These are phyloP conservation scores for Pteruthius melanotis DNA, from an alignment of 2,113 vertebrate genomes.

Conservation along the genomic window DNA sequence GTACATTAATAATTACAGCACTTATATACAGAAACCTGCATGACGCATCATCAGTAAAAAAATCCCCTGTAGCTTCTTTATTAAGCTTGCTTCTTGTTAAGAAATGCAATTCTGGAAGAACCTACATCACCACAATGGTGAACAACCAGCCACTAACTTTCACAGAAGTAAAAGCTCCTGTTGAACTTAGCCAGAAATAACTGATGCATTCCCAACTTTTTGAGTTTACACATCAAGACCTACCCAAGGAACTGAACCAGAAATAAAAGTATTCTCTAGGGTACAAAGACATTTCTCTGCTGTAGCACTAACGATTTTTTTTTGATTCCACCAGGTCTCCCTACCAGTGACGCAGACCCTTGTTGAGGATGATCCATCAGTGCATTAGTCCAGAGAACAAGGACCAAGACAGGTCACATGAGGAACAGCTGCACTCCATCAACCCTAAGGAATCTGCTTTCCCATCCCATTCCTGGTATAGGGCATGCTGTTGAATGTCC, in stretches of 20 bases:
- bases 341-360: not conserved
- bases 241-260: not conserved
- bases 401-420: not conserved
- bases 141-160: not conserved
- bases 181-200: not conserved
- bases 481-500: fast-evolving
- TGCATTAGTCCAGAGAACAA: not conserved
- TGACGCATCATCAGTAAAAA: not conserved
- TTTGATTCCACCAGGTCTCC: not conserved
- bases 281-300: not conserved
- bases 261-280: not conserved
- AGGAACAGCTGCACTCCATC: not conserved
- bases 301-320: not conserved
- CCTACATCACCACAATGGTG: not conserved
- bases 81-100: not conserved
- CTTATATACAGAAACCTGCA: not conserved
- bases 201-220: not conserved
- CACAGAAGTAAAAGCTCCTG: not conserved
- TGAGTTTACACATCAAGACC: not conserved
- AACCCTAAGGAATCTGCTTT: not conserved
- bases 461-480: not conserved
- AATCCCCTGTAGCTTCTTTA: not conserved
- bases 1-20: not conserved
- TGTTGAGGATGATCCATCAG: not conserved
- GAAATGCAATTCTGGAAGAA: not conserved